Percentiles rank a stretch among this genome's conserved stretches.
Conservation (phyloP, 2,797 vertebrate species). For the Gephyroberyx darwinii region DNA sequence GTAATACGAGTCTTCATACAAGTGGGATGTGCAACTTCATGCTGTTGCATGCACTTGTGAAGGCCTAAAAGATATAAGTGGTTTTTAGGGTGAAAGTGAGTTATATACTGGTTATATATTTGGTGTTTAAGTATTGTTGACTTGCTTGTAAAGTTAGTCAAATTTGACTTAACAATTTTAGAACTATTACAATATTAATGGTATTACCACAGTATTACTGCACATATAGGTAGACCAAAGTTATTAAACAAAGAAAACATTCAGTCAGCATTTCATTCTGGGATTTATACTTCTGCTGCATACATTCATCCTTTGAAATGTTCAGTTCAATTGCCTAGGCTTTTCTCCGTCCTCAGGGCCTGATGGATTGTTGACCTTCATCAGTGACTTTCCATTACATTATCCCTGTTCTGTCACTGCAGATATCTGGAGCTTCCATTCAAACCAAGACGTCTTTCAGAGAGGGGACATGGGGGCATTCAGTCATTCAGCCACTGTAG, state of each 20-base stretch:
- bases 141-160: background rate
- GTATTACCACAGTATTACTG: no score
- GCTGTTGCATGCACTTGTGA: conserved; percentile 8
- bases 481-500: conserved; percentile 65
- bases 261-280: conserved; percentile 42
- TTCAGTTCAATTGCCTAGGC: conserved; percentile 22
- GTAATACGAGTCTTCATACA: conserved; percentile 20
- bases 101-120: no score
- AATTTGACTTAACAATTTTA: background rate
- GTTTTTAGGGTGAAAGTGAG: background rate
- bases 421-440: conserved; percentile 60
- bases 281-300: conserved; percentile 54
- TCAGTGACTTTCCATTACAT: conserved; percentile 55
- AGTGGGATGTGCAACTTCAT: conserved; percentile 20
- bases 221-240: background rate
- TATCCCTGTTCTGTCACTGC: conserved; percentile 63
- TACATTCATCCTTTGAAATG: conserved; percentile 59
- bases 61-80: background rate
- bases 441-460: conserved; percentile 42
- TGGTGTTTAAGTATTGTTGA: no score
- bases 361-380: conserved; percentile 73
- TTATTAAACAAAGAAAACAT: conserved; percentile 43
- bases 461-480: conserved; percentile 43
- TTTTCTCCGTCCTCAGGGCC: conserved; percentile 39
- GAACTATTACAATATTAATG: no score